Conservation (phyloP, 1,140 invertebrate species). For the Macrobrachium rosenbergii region DNA sequence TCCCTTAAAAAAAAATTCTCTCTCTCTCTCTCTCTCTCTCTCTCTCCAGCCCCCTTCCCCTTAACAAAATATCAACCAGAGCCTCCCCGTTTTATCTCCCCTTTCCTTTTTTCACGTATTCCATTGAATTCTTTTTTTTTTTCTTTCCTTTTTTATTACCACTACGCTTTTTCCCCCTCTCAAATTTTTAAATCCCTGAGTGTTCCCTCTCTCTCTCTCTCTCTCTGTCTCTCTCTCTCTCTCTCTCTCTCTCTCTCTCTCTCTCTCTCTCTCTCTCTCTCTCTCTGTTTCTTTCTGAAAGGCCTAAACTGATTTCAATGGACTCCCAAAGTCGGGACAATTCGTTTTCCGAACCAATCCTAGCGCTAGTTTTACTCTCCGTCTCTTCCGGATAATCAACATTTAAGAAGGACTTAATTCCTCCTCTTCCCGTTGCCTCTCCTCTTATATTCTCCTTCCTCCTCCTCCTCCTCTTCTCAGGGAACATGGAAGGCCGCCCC, state of each 20-base stretch:
- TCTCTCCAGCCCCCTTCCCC: too few relatives aligned
- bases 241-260: neutral
- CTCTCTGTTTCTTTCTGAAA: neutral
- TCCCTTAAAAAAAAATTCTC: neutral
- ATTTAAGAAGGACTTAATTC: too few relatives aligned
- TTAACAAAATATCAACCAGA: neutral
- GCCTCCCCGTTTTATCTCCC: constrained; percentile 3
- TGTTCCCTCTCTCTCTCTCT: neutral
- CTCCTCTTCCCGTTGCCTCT: too few relatives aligned
- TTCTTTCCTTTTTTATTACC: constrained; percentile 1
- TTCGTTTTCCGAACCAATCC: too few relatives aligned
- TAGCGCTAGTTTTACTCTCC: too few relatives aligned
- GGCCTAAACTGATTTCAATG: neutral
- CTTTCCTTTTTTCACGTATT: neutral
- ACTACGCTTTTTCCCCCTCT: neutral
- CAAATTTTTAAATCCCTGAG: neutral
- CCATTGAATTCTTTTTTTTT: neutral
- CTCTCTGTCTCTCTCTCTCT: neutral
- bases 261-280: neutral
- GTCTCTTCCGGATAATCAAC: too few relatives aligned
- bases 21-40: neutral
- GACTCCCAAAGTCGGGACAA: too few relatives aligned
- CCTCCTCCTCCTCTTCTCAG: too few relatives aligned
- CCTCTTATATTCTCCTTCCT: too few relatives aligned
- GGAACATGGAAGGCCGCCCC: too few relatives aligned